These are phyloP conservation scores for Phodopus roborovskii DNA, from an alignment of 2,113 vertebrate genomes.

Conservation along the genomic window DNA sequence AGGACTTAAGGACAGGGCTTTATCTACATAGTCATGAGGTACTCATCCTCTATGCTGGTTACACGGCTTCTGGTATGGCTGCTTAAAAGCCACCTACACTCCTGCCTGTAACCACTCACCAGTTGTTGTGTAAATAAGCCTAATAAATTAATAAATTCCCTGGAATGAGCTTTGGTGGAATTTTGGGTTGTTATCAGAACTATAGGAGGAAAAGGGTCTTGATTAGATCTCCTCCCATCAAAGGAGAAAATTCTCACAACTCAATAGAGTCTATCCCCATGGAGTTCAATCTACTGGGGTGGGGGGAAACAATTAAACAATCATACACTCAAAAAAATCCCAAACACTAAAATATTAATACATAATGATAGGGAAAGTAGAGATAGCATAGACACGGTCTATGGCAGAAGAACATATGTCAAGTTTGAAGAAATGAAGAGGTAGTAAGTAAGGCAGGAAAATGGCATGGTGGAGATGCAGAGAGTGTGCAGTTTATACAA, in stretches of 20 bases:
- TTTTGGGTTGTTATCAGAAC: background rate
- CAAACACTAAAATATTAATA: background rate
- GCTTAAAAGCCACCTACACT: background rate
- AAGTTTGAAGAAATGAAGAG: background rate
- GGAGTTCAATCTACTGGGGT: background rate
- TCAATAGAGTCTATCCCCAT: background rate
- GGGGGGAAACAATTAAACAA: slow-evolving; percentile 25
- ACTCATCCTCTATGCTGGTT: background rate
- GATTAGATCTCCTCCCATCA: background rate
- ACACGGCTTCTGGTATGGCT: background rate
- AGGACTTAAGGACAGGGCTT: too few species aligned
- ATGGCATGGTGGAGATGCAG: background rate
- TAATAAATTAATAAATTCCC: background rate
- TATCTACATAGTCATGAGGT: background rate
- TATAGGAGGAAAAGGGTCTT: background rate
- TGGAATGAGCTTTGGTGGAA: background rate
- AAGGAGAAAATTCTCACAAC: background rate
- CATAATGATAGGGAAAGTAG: background rate
- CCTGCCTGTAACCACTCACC: background rate
- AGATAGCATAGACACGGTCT: background rate
- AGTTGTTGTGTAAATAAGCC: background rate
- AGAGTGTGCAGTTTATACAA: background rate
- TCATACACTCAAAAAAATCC: background rate
- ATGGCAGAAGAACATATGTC: background rate
- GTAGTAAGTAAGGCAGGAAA: background rate